Evolutionary conservation across 37 sponge, comb jelly and placozoan genomes (phyloP), one percentile per base, ranked within the genome.

Genomic region (Crambe crambe): DNA sequence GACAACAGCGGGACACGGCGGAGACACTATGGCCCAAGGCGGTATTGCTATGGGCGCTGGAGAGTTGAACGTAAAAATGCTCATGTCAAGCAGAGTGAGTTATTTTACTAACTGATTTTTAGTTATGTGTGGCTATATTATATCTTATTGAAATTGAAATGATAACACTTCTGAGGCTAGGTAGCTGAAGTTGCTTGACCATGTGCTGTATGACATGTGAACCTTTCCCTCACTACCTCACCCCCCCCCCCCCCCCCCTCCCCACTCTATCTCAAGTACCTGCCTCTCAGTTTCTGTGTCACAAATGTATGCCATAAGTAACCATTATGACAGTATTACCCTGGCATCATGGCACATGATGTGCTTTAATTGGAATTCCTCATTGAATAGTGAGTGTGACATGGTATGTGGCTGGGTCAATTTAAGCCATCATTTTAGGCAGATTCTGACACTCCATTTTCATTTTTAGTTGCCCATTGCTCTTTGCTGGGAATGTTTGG

Each of bases 41-140:
- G 66, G 54, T 36, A 3, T 43, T 23, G 27, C n/a, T 21, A 68
- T 65, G 15, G n/a, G n/a, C n/a, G 86, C 73, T 34, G 76, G 75
- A 3, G 89, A 83, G 15, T 59, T 89, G 0, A 58, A 75, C 15
- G 35, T 89, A 1, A 65, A 84, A 37, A 83, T 90, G 78, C 81
- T 90, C 23, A 80, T 90, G 85, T 69, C 72, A 42, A 90, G 85
- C 76, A 85, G 76, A 67, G 90, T 90, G 37, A 74, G 85, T 56
- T 29, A 40, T 29, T 63, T 8, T 25, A 9, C 39, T 75, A 31
- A 30, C 12, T 57, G 8, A 29, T 29, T 43, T 42, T 26, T n/a
- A n/a, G n/a, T n/a, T n/a, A n/a, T n/a, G n/a, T n/a, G n/a, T n/a
- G n/a, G n/a, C n/a, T 18, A 51, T 51, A 51, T 51, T 51, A 51